Conservation (phyloP, 1,140 invertebrate species). For the Conus ventricosus region DNA sequence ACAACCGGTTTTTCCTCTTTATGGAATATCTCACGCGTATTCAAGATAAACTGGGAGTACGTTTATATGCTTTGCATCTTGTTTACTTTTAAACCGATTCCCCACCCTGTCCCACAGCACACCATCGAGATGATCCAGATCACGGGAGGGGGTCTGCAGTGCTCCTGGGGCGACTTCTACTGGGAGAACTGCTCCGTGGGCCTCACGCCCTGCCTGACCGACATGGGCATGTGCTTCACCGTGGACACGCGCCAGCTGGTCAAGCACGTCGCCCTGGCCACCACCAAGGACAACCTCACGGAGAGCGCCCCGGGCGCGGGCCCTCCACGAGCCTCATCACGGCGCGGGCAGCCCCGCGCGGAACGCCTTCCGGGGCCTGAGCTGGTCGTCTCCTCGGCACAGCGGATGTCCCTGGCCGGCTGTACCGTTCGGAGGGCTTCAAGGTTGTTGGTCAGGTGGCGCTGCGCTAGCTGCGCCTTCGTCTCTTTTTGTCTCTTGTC, state of each 20-base stretch:
- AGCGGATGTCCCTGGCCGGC: conserved; percentile 37
- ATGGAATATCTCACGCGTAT: no score
- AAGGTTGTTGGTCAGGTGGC: conserved; percentile 29
- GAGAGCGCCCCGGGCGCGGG: no score
- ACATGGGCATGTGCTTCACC: conserved; percentile 48
- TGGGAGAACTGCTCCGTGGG: conserved; percentile 40
- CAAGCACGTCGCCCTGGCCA: background rate
- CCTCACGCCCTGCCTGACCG: conserved; percentile 34
- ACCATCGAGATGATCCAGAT: conserved; percentile 20
- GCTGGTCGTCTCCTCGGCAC: conserved; percentile 29
- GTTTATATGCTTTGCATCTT: no score
- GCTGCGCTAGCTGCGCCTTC: background rate
- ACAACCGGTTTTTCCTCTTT: no score
- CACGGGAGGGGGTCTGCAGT: conserved; percentile 28
- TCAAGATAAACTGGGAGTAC: no score
- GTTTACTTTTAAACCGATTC: no score
- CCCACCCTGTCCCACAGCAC: background rate
- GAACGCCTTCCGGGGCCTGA: conserved; percentile 47
- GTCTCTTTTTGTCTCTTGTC: background rate
- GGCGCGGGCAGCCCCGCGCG: conserved; percentile 32
- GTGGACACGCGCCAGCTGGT: conserved; percentile 35
- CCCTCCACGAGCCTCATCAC: no score
- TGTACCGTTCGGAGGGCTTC: conserved; percentile 45
- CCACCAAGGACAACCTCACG: background rate
- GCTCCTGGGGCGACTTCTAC: conserved; percentile 49